phyloP scores from a whole-genome alignment of 2,113 vertebrate species.

The Syrrhaptes paradoxus region DNA sequence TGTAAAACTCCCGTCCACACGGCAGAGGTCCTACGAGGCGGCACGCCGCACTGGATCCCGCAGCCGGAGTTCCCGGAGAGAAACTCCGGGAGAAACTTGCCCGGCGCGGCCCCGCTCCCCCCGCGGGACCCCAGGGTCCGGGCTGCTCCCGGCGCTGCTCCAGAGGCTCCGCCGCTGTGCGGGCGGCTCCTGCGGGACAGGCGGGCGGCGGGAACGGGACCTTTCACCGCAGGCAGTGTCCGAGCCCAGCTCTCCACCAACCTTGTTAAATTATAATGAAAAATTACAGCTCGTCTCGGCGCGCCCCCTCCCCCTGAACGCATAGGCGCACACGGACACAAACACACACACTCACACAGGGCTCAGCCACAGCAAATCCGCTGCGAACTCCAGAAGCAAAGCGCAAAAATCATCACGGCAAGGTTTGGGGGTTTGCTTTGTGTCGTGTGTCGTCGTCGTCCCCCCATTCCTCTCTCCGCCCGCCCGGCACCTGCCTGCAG shows the following conservation, averaged over 20 bases:
- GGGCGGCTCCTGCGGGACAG: background rate
- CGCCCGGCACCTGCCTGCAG: background rate
- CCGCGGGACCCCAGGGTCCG: background rate
- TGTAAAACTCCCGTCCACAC: background rate
- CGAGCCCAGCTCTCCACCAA: background rate
- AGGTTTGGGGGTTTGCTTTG: background rate
- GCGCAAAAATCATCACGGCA: background rate
- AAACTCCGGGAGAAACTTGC: background rate
- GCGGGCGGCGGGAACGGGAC: background rate
- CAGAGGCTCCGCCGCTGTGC: background rate
- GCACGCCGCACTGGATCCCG: no score
- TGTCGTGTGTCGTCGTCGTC: background rate
- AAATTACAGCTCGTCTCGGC: background rate
- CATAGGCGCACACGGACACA: constrained; percentile 17
- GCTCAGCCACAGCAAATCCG: background rate
- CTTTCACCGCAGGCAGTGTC: background rate
- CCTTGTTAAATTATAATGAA: background rate
- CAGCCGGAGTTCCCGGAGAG: background rate
- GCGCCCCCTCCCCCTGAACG: background rate
- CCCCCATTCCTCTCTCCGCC: background rate
- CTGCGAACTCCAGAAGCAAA: background rate
- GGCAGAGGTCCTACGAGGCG: background rate
- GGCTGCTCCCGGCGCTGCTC: background rate
- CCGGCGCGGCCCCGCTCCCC: background rate
- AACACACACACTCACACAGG: background rate